Conservation (phyloP, 2,113 vertebrate species). For the Ophiodon elongatus region DNA sequence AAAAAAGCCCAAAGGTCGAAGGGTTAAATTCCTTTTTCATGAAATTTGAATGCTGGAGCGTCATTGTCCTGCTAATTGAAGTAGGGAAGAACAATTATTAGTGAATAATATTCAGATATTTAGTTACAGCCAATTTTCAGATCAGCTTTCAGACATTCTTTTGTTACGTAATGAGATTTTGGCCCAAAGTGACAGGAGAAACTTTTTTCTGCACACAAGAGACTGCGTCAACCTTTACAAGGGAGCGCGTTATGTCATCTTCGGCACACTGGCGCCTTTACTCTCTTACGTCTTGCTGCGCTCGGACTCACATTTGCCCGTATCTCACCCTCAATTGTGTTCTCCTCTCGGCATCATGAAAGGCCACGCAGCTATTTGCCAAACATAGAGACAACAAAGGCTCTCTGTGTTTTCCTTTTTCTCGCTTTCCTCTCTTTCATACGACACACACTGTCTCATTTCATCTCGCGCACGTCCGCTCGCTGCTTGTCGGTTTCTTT, state of each 20-base stretch:
- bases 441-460: slow-evolving; percentile 1
- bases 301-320: slow-evolving; percentile 12
- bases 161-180: background rate
- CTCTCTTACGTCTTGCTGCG: background rate
- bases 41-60: background rate
- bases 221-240: slow-evolving; percentile 28
- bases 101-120: slow-evolving; percentile 14
- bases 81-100: background rate
- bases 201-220: background rate
- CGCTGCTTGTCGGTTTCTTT: slow-evolving; percentile 26
- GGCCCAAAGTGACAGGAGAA: background rate
- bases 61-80: background rate
- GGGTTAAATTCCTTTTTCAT: background rate
- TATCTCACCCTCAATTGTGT: slow-evolving; percentile 5
- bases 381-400: slow-evolving; percentile 41
- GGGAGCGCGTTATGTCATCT: slow-evolving; percentile 21
- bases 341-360: slow-evolving; percentile 32
- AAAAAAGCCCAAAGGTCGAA: background rate
- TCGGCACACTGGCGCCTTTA: slow-evolving; percentile 5
- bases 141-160: slow-evolving; percentile 9
- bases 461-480: background rate
- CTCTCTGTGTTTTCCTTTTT: slow-evolving; percentile 8
- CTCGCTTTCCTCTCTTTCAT: background rate
- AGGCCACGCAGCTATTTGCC: slow-evolving; percentile 35
- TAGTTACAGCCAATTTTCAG: slow-evolving; percentile 10